Percentiles rank a stretch among this genome's conserved stretches.
Conservation (phyloP, 1,140 invertebrate species). For the Temnothorax longispinosus region DNA sequence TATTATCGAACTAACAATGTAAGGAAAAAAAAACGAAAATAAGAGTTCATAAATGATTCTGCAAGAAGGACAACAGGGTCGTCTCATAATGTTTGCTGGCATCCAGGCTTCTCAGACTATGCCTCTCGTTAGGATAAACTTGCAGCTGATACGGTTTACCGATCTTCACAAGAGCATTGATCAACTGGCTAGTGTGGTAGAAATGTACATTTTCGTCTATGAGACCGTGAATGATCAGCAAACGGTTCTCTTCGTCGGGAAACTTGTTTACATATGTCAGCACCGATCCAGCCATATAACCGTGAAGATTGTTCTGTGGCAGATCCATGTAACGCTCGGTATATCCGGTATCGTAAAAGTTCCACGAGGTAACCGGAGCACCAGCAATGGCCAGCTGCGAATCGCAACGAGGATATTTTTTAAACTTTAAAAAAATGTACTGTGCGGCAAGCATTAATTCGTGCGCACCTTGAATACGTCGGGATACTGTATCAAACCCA, state of each 20-base stretch:
- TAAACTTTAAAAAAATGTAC: neutral
- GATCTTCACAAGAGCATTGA: constrained; percentile 95
- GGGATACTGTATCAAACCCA: constrained; percentile 93
- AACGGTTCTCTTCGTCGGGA: constrained; percentile 96
- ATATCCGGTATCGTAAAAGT: constrained; percentile 97
- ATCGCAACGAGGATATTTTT: neutral
- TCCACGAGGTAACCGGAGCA: constrained; percentile 98
- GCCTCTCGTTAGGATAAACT: constrained; percentile 97
- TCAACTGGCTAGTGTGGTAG: constrained; percentile 96
- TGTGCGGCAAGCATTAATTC: neutral
- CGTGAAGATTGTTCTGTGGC: constrained; percentile 92
- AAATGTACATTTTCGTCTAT: constrained; percentile 99
- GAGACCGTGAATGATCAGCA: constrained; percentile 98
- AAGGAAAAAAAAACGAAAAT: constrained; percentile 10
- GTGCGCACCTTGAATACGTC: constrained; percentile 92
- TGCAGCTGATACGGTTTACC: constrained; percentile 97
- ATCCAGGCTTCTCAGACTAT: constrained; percentile 96
- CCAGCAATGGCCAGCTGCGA: constrained; percentile 94
- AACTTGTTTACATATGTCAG: constrained; percentile 93
- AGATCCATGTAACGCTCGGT: constrained; percentile 99
- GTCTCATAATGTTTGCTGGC: constrained; percentile 99
- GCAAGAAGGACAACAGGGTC: constrained; percentile 95
- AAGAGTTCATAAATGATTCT: constrained; percentile 89
- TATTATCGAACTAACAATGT: constrained; percentile 25
- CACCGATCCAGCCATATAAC: constrained; percentile 93